Percentiles rank a stretch among this genome's conserved stretches.
Evolutionary conservation across 2,113 vertebrate genomes (phyloP).

Genomic region (Erythrolamprus reginae): DNA sequence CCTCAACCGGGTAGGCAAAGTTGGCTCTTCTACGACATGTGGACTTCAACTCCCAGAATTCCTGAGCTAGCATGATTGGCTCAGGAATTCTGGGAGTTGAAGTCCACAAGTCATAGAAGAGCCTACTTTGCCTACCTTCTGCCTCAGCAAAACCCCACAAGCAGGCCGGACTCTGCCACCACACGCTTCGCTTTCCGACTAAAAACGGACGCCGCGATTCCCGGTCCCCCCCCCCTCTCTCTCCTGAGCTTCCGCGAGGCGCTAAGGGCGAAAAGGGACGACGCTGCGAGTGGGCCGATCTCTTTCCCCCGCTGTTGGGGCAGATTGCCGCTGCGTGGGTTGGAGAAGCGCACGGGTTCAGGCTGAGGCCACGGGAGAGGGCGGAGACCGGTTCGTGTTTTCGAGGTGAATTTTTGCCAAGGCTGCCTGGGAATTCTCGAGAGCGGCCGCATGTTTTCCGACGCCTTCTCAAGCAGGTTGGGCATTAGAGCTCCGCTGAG

Average conservation of each 20-base stretch:
- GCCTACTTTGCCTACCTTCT: no score
- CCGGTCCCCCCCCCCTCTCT: no score
- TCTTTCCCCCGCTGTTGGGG: background rate
- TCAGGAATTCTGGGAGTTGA: no score
- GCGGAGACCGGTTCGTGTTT: background rate
- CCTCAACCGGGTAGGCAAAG: no score
- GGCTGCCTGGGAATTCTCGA: background rate
- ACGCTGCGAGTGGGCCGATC: background rate
- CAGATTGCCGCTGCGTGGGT: background rate
- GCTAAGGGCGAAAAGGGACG: background rate
- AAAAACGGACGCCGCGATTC: background rate
- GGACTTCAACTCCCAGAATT: no score
- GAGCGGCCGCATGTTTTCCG: background rate
- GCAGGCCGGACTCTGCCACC: background rate
- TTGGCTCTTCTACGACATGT: no score
- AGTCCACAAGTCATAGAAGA: no score
- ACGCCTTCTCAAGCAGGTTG: background rate
- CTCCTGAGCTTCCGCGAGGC: background rate
- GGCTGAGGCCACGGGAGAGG: background rate
- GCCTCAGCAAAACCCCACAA: background rate
- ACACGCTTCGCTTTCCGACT: background rate
- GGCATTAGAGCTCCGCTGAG: background rate
- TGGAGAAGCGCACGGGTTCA: background rate
- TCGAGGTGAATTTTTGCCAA: background rate
- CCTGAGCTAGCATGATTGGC: no score